phyloP scores from a whole-genome alignment of 2,888 invertebrate genomes.

The Norana najaformis region DNA sequence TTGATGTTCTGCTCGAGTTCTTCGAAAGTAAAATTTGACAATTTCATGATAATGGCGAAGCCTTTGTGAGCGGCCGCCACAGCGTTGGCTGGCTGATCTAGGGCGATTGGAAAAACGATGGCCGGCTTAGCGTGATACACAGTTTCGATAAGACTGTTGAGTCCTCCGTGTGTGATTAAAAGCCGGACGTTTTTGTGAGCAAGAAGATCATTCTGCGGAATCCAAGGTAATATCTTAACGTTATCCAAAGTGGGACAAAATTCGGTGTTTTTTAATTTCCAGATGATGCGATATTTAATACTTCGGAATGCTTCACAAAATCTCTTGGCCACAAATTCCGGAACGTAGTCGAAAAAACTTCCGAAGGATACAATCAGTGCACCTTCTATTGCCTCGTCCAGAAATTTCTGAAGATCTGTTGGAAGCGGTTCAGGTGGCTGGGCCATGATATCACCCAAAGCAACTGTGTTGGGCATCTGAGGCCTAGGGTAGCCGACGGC shows the following conservation, averaged over 20 bases:
- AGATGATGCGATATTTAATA: constrained; percentile 28
- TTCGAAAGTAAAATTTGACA: constrained; percentile 26
- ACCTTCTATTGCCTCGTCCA: constrained; percentile 27
- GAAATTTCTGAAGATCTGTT: constrained; percentile 23
- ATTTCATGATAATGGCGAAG: constrained; percentile 30
- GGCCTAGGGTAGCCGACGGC: constrained; percentile 45
- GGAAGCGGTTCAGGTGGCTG: constrained; percentile 24
- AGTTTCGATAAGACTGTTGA: constrained; percentile 32
- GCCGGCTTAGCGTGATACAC: constrained; percentile 34
- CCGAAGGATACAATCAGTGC: constrained; percentile 30
- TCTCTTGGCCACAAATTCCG: not conserved
- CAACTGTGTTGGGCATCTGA: constrained; percentile 44
- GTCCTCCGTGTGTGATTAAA: constrained; percentile 38
- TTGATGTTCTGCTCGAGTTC: constrained; percentile 30
- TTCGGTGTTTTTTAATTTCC: constrained; percentile 27
- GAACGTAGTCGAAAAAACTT: constrained; percentile 28
- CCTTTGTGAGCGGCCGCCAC: constrained; percentile 23
- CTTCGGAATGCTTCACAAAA: constrained; percentile 27
- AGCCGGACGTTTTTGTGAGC: constrained; percentile 27
- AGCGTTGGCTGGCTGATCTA: constrained; percentile 32
- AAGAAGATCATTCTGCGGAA: constrained; percentile 36
- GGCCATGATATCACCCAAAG: constrained; percentile 44
- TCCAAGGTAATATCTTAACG: constrained; percentile 27
- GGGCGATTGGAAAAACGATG: constrained; percentile 31
- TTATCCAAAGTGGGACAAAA: constrained; percentile 24